These are phyloP conservation scores for Alexandromys fortis DNA, from an alignment of 2,113 vertebrate genomes.

Conservation along the genomic window DNA sequence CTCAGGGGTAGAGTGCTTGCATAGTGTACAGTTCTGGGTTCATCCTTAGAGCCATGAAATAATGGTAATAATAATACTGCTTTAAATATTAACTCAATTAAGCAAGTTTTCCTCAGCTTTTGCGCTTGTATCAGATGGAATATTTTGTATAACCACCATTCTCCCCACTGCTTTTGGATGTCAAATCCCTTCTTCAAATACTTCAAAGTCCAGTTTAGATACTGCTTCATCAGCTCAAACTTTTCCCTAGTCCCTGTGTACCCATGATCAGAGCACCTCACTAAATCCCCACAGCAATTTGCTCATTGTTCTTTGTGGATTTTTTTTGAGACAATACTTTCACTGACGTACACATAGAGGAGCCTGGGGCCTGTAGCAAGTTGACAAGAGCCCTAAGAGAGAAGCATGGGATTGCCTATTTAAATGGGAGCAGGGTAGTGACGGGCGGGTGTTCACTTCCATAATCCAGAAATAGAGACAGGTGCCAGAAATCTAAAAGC, in stretches of 20 bases:
- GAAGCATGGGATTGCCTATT: not conserved
- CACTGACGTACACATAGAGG: not conserved
- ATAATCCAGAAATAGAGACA: not conserved
- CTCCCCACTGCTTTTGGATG: not conserved
- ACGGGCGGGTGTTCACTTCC: not conserved
- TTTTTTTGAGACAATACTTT: not conserved
- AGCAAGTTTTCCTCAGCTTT: not conserved
- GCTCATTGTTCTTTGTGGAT: not conserved
- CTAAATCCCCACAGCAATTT: not conserved
- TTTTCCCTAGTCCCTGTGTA: not conserved
- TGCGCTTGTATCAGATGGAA: not conserved
- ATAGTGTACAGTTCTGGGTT: not conserved
- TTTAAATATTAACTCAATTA: slow-evolving; percentile 1
- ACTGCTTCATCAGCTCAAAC: not conserved
- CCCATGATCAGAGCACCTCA: not conserved
- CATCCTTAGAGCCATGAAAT: not conserved
- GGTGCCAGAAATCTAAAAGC: not conserved
- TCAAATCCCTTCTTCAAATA: not conserved
- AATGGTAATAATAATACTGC: not conserved
- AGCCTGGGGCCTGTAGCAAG: not conserved
- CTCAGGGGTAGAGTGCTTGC: not conserved
- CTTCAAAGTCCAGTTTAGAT: not conserved
- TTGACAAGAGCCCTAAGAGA: not conserved
- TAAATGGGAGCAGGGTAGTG: not conserved
- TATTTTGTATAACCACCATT: not conserved